These are phyloP conservation scores for Salvelinus namaycush DNA, from an alignment of 2,113 vertebrate genomes.

Conservation along the genomic window DNA sequence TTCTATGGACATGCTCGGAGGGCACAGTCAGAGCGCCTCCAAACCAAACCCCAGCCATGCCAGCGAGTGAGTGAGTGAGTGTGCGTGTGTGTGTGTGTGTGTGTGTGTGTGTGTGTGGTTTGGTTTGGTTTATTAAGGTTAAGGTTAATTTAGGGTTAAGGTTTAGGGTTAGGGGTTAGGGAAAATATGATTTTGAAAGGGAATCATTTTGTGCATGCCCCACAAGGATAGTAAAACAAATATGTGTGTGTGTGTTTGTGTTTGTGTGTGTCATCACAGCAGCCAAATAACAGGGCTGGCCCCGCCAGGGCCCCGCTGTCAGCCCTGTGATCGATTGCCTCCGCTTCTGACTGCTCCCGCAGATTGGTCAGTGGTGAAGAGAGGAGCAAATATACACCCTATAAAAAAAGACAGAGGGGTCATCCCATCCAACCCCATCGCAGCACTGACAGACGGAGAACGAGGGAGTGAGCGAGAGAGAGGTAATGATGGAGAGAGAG, in stretches of 20 bases:
- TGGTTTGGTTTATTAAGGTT: too few relatives aligned
- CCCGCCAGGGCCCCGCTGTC: slow-evolving; percentile 68
- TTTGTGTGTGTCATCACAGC: slow-evolving; percentile 58
- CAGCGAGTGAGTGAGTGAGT: slow-evolving; percentile 26
- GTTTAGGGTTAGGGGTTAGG: too few relatives aligned
- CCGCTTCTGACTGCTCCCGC: slow-evolving; percentile 57
- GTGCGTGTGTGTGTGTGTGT: too few relatives aligned
- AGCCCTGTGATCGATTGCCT: slow-evolving; percentile 71
- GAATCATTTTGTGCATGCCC: too few relatives aligned
- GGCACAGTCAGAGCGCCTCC: slow-evolving; percentile 58
- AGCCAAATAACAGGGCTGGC: slow-evolving; percentile 72
- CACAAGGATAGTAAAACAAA: too few relatives aligned
- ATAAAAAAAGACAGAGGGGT: slow-evolving; percentile 57
- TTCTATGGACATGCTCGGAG: slow-evolving; percentile 62
- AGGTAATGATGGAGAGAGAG: slow-evolving; percentile 4
- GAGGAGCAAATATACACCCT: slow-evolving; percentile 67
- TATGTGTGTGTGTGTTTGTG: too few relatives aligned
- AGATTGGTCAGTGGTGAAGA: slow-evolving; percentile 68
- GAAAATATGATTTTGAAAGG: too few relatives aligned
- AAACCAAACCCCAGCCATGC: slow-evolving; percentile 73
- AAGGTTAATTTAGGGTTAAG: too few relatives aligned
- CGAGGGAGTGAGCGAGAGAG: not conserved
- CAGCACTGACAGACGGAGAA: slow-evolving; percentile 22
- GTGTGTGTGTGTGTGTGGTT: too few relatives aligned
- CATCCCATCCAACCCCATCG: slow-evolving; percentile 40